phyloP scores from a whole-genome alignment of 2,888 invertebrate species.

The Dermolepida albohirtum region DNA sequence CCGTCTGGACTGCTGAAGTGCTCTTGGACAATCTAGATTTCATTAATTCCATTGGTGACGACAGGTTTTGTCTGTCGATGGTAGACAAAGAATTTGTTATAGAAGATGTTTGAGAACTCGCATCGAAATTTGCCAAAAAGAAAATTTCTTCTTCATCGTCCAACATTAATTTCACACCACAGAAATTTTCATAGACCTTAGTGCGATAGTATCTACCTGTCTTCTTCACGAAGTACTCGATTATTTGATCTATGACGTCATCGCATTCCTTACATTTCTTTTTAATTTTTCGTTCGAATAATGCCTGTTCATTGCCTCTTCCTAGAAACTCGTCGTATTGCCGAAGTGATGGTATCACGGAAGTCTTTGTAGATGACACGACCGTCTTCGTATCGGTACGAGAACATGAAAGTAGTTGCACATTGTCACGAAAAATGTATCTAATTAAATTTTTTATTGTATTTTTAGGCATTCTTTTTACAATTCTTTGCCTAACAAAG shows the following conservation, averaged over 20 bases:
- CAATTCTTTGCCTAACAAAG: conserved; percentile 24
- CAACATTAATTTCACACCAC: conserved; percentile 27
- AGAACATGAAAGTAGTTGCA: neutral
- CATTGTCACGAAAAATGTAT: conserved; percentile 3
- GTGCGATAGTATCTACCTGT: conserved; percentile 29
- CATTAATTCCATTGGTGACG: conserved; percentile 5
- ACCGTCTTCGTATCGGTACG: neutral
- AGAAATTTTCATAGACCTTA: conserved; percentile 28
- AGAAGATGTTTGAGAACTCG: conserved; percentile 3
- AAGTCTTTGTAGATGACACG: neutral
- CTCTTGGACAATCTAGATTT: conserved; percentile 27
- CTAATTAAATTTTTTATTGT: neutral
- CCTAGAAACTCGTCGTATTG: too few relatives aligned
- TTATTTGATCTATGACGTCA: conserved; percentile 24
- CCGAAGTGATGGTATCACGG: too few relatives aligned
- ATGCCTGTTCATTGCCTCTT: too few relatives aligned
- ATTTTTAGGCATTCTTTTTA: conserved; percentile 7
- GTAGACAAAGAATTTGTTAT: neutral
- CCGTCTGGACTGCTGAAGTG: conserved; percentile 20
- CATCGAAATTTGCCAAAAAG: conserved; percentile 26
- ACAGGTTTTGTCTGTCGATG: conserved; percentile 4
- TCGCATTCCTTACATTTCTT: conserved; percentile 12
- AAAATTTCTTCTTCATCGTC: conserved; percentile 32
- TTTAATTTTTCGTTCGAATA: conserved; percentile 3
- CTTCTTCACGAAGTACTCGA: conserved; percentile 32